Conservation (phyloP, 2,113 vertebrate genomes). For the Salvelinus sp. region DNA sequence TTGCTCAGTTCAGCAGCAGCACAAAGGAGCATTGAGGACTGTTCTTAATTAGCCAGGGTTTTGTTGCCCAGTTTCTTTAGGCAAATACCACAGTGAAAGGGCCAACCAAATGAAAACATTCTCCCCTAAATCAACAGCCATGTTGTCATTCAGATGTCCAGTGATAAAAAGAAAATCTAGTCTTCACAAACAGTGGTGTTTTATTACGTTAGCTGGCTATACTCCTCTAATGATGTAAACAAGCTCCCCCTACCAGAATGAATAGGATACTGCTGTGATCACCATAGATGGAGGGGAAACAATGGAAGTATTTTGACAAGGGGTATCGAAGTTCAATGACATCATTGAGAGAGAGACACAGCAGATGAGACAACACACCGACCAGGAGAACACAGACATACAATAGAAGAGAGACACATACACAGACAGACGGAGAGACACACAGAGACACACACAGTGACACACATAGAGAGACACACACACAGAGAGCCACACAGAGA, state of each 20-base stretch:
- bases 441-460: too few relatives aligned
- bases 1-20: neutral
- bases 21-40: neutral
- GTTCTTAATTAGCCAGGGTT: neutral
- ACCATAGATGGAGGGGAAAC: constrained; percentile 6
- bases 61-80: neutral
- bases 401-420: too few relatives aligned
- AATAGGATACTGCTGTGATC: constrained; percentile 31
- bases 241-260: constrained; percentile 21
- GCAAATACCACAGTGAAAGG: neutral
- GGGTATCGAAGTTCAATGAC: constrained; percentile 4
- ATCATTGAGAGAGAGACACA: constrained; percentile 30
- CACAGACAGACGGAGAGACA: too few relatives aligned
- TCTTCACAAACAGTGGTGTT: constrained; percentile 6
- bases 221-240: constrained; percentile 29
- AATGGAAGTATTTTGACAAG: constrained; percentile 43
- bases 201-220: constrained; percentile 22
- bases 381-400: too few relatives aligned
- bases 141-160: constrained; percentile 6
- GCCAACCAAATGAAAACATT: neutral
- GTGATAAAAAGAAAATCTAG: constrained; percentile 11
- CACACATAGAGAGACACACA: too few relatives aligned
- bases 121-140: neutral
- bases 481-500: too few relatives aligned
- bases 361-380: too few relatives aligned